Base-by-base conservation (phyloP, 2,113 vertebrate species). In the Thalassoma bifasciatum region DNA sequence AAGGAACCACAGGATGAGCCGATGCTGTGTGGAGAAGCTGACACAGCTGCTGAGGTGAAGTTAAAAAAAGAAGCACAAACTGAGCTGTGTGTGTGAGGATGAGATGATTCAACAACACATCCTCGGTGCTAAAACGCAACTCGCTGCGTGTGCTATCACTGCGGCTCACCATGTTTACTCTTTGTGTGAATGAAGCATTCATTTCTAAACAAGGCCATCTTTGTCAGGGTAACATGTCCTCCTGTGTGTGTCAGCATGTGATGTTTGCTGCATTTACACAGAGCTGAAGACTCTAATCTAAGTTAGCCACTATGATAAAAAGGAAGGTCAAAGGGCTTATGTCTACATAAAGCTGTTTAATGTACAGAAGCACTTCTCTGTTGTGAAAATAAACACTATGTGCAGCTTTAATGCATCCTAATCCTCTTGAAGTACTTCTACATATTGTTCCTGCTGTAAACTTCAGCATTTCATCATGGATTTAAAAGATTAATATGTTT, bases 11-110 rank as follows among this genome's bases (percentile, higher is more conserved):
- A 13, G 54, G 79, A 83, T 44, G 72, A 75, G 52, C 57, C 46
- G 3, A 63, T 83, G 79, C 67, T 84, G 19, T 81, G 78, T 26
- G 78, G 24, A 26, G 81, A 83, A 0, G 22, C 79, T 0, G 76
- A 86, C 17, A 0, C 30, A 3, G 23, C 38, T 64, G 79, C 16
- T 1, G 81, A 91, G 91, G 93, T 93, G 82, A 92, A 51, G 23
- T 52, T 10, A 14, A 54, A 67, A 57, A n/a, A n/a, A n/a, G n/a
- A n/a, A 30, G 3, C 30, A 0, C 53, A 51, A 11, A 65, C 11
- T 24, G 40, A 66, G 51, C 5, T 58, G 54, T 58, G 42, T 19
- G 24, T 19, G 49, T 0, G 3, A 10, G 40, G 36, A 11, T 34
- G 1, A 9, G 2, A 42, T 47, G 62, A 68, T 21, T 53, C 34